phyloP scores from a whole-genome alignment of 1,140 invertebrate species.

The Bombus ignitus region DNA sequence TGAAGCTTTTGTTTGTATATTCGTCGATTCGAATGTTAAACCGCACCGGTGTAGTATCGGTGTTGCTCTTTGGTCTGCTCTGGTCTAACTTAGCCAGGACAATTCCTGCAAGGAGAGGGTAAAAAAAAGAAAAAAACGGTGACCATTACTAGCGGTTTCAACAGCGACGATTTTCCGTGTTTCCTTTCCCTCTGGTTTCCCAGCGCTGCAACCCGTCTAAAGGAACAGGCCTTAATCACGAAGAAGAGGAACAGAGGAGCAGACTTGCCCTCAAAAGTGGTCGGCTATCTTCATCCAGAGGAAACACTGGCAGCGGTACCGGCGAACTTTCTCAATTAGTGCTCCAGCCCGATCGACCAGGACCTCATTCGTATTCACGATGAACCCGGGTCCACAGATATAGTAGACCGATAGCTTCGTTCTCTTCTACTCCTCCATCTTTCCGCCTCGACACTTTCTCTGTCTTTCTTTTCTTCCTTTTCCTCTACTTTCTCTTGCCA shows the following conservation, averaged over 20 bases:
- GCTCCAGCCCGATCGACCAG: constrained; percentile 65
- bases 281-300: constrained; percentile 49
- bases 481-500: neutral
- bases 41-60: neutral
- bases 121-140: no score
- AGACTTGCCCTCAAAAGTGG: constrained; percentile 36
- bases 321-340: constrained; percentile 73
- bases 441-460: constrained; percentile 9
- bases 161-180: neutral
- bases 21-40: neutral
- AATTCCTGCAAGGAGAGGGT: neutral
- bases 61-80: no score
- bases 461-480: neutral
- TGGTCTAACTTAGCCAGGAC: neutral
- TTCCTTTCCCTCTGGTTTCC: neutral
- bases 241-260: constrained; percentile 31
- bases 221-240: constrained; percentile 61
- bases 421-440: constrained; percentile 13
- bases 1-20: constrained; percentile 29
- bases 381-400: constrained; percentile 59
- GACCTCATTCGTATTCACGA: constrained; percentile 72
- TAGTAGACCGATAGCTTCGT: constrained; percentile 35
- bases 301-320: constrained; percentile 39
- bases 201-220: neutral
- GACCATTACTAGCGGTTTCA: neutral